Evolutionary conservation across 2,797 vertebrate species (phyloP).

Genomic region (Tiaroga cobitis): DNA sequence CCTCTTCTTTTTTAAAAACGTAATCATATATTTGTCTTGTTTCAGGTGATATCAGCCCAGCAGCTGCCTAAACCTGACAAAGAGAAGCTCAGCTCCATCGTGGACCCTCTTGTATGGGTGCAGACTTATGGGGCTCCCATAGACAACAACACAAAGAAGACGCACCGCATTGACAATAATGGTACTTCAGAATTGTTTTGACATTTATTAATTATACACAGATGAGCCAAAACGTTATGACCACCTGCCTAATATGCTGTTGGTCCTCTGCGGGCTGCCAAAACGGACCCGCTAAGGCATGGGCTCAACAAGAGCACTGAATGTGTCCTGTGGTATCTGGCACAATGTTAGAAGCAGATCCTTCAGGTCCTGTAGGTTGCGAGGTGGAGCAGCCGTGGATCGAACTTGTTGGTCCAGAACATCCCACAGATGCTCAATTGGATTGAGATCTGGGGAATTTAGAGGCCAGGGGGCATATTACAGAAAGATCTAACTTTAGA

Average conservation of each 20-base stretch:
- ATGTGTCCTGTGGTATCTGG: not conserved
- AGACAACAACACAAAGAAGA: constrained; percentile 87
- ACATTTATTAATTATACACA: not conserved
- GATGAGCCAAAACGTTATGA: not conserved
- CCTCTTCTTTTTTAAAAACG: not conserved
- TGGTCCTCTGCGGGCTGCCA: not conserved
- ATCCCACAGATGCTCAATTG: not conserved
- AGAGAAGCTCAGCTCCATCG: constrained; percentile 90
- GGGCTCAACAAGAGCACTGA: not conserved
- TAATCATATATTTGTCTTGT: not conserved
- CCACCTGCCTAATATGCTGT: not conserved
- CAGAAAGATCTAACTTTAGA: no score
- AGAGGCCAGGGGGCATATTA: no score
- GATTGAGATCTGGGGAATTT: not conserved
- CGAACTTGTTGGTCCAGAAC: not conserved
- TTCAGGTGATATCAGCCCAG: constrained; percentile 93
- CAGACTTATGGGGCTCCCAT: constrained; percentile 85
- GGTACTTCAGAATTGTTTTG: constrained; percentile 71
- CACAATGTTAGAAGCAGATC: not conserved
- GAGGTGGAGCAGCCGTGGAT: no score
- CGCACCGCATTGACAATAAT: constrained; percentile 87
- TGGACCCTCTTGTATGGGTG: constrained; percentile 92
- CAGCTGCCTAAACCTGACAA: constrained; percentile 92
- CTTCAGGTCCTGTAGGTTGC: no score
- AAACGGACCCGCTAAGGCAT: not conserved